Evolutionary conservation across 1,140 invertebrate species (phyloP).

Genomic region (Ditylenchus dipsaci): DNA sequence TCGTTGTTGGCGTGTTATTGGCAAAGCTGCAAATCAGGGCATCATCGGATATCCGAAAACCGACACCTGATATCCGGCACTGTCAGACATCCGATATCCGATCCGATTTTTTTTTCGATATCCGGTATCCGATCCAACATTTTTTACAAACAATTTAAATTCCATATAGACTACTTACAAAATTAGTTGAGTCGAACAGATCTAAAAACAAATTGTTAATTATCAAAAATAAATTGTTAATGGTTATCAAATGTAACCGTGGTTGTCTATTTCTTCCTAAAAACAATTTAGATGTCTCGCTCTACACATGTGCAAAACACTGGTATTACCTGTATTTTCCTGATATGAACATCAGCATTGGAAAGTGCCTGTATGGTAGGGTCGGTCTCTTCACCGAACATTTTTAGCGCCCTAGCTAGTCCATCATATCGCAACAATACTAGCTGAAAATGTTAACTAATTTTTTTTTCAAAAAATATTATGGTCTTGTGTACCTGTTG

Average conservation of each 20-base stretch:
- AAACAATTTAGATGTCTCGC: no score
- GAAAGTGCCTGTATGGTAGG: constrained; percentile 41
- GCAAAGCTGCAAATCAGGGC: no score
- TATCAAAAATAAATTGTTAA: neutral
- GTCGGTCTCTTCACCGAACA: constrained; percentile 44
- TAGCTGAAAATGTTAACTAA: constrained; percentile 30
- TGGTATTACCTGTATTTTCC: constrained; percentile 42
- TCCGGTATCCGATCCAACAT: no score
- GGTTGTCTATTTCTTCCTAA: constrained; percentile 47
- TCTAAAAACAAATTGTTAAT: neutral
- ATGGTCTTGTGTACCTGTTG: constrained; percentile 39
- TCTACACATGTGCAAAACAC: neutral
- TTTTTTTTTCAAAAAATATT: neutral
- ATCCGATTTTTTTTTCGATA: no score
- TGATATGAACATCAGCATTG: constrained; percentile 40
- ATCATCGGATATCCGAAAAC: no score
- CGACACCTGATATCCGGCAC: no score
- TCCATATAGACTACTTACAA: no score
- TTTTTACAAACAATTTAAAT: no score
- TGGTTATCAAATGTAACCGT: no score
- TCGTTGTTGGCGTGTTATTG: no score
- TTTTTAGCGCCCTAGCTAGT: constrained; percentile 38
- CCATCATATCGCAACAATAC: constrained; percentile 48
- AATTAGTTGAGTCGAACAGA: neutral
- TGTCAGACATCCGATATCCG: no score